Conservation (phyloP, 2,888 invertebrate species). For the Drosophila aldrichi region DNA sequence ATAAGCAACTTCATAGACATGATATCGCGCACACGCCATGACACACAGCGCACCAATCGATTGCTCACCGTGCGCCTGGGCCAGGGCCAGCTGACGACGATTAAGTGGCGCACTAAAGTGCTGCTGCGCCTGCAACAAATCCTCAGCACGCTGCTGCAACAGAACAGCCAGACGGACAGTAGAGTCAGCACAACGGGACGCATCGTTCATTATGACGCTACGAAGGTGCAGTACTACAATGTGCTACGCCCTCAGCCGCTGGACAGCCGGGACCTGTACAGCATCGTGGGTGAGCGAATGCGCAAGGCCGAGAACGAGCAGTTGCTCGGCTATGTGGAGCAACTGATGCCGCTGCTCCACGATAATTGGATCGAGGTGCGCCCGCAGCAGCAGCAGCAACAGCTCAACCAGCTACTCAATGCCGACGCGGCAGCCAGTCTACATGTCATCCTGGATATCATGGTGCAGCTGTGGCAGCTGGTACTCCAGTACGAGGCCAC, state of each 20-base stretch:
- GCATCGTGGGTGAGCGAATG: conserved; percentile 32
- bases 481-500: conserved; percentile 82
- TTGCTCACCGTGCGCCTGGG: conserved; percentile 89
- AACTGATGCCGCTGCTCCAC: conserved; percentile 91
- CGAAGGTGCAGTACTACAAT: conserved; percentile 62
- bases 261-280: conserved; percentile 32
- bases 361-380: conserved; percentile 94
- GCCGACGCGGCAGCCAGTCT: conserved; percentile 89
- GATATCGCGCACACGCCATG: conserved; percentile 90
- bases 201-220: conserved; percentile 47
- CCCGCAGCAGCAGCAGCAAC: conserved; percentile 83
- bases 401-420: conserved; percentile 84
- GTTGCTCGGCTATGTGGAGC: conserved; percentile 88
- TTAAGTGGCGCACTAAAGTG: conserved; percentile 92
- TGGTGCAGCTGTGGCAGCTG: conserved; percentile 87
- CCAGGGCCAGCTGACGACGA: conserved; percentile 89
- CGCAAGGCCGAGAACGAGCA: conserved; percentile 37
- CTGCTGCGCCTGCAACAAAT: conserved; percentile 89
- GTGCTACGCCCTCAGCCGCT: conserved; percentile 21
- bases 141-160: conserved; percentile 84
- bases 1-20: conserved; percentile 93
- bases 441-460: conserved; percentile 88
- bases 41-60: conserved; percentile 88
- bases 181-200: background rate
- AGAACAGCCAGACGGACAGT: conserved; percentile 36